Evolutionary conservation across 2,797 vertebrate genomes (phyloP), one percentile per base, ranked within the genome.

Genomic region (Acanthopagrus latus): DNA sequence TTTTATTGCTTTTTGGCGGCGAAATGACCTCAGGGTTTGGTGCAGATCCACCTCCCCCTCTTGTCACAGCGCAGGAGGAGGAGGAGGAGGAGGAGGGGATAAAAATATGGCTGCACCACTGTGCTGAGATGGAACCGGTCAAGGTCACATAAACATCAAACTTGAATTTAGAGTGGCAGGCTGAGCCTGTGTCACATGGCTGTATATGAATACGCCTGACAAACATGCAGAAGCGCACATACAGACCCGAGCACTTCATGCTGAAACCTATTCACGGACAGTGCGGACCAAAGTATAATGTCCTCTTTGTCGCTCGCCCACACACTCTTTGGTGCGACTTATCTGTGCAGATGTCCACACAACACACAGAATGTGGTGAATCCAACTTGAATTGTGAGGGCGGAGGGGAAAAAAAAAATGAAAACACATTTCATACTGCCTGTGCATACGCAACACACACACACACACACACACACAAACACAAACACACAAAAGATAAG

Each of bases 1-100:
- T 93, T 94, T 89, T 86, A 93, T 91, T 90, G 89, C 84, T 91
- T 89, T 90, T 81, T 83, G 75, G 76, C 50, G 21, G 80, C 57
- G 74, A 81, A 84, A 92, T 88, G 88, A 91, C 92, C 90, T 84
- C 58, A 0, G 91, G 89, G 69, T 87, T 84, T 67, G 7, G 70
- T 47, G 73, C 81, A 79, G 69, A 84, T 74, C 64, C 62, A 82
- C 86, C 81, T 74, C 80, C 66, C 60, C 66, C 63, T 10, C 62
- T 44, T 58, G 70, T 80, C 59, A 52, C 52, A 69, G 76, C 3
- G 7, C 3, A 33, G 29, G 17, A 65, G 21, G 29, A 64, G 11
- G 58, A 64, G 41, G 44, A 54, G 12, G 46, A 60, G 9, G 52
- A 68, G 14, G 29, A 71, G 25, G 69, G 33, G 68, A 47, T 52